phyloP scores from a whole-genome alignment of 1,140 invertebrate genomes.

The Drosophila ficusphila region DNA sequence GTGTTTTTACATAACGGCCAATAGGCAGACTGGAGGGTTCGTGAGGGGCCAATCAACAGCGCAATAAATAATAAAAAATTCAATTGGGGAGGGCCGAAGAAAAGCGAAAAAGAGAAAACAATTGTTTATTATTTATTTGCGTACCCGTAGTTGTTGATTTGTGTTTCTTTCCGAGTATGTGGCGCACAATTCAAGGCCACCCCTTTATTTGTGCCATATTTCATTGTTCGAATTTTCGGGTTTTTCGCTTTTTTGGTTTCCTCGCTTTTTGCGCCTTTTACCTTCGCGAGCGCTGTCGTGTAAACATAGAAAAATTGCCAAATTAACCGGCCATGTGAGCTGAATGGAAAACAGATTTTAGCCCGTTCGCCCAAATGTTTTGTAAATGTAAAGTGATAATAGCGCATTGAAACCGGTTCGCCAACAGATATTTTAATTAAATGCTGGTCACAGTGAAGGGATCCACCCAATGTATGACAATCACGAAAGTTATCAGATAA shows the following conservation, averaged over 20 bases:
- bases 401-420: not conserved
- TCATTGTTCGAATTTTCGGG: constrained; percentile 18
- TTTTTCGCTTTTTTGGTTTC: constrained; percentile 3
- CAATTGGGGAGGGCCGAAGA: not conserved
- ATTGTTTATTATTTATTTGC: constrained; percentile 69
- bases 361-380: not conserved
- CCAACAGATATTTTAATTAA: not conserved
- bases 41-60: constrained; percentile 1
- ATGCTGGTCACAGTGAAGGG: constrained; percentile 6
- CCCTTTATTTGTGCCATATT: constrained; percentile 69
- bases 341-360: constrained; percentile 50
- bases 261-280: constrained; percentile 1
- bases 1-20: constrained; percentile 17
- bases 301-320: constrained; percentile 65
- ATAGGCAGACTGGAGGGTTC: constrained; percentile 1
- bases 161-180: constrained; percentile 44
- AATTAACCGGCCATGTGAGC: constrained; percentile 43
- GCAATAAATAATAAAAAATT: not conserved
- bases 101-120: constrained; percentile 57
- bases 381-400: constrained; percentile 15
- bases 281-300: constrained; percentile 29
- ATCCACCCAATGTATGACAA: constrained; percentile 1
- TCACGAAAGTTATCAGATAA: not conserved
- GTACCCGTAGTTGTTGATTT: constrained; percentile 32
- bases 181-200: constrained; percentile 69